Conservation (phyloP, 1,140 invertebrate genomes). For the Heterodera carotae region DNA sequence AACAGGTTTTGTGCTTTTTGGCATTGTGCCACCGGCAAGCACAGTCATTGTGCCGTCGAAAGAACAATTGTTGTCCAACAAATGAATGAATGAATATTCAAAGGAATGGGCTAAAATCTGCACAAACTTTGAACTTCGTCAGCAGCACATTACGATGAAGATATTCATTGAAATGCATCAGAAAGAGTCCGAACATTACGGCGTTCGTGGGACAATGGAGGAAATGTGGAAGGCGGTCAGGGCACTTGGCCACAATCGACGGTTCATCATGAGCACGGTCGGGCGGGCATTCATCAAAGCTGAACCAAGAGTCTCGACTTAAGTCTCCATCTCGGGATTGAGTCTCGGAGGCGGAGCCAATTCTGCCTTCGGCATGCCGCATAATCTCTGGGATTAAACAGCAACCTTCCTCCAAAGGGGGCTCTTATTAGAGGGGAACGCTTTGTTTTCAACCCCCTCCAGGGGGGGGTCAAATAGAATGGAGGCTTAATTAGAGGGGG, state of each 20-base stretch:
- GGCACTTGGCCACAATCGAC: conserved; percentile 48
- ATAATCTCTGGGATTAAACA: too few species aligned
- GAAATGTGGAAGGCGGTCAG: conserved; percentile 49
- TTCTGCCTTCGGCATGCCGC: too few species aligned
- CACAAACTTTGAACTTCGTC: conserved; percentile 40
- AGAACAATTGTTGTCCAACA: too few species aligned
- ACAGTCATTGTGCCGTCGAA: neutral
- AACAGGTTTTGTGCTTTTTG: conserved; percentile 23
- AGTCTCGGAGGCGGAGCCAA: too few species aligned
- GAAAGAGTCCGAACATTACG: conserved; percentile 42
- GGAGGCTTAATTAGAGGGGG: too few species aligned
- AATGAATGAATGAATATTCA: neutral
- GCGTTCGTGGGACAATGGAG: conserved; percentile 37
- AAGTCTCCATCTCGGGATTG: too few species aligned
- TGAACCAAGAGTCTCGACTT: too few species aligned
- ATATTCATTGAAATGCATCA: conserved; percentile 51
- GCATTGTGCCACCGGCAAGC: conserved; percentile 1
- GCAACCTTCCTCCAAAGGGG: too few species aligned
- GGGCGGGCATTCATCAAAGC: too few species aligned
- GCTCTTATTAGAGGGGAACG: too few species aligned
- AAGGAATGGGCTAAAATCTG: conserved; percentile 43
- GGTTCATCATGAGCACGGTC: conserved; percentile 50
- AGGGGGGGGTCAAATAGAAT: too few species aligned
- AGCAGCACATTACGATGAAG: conserved; percentile 48
- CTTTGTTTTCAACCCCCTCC: too few species aligned